These are phyloP conservation scores for Amiota minor DNA, from an alignment of 2,888 invertebrate species.

Conservation along the genomic window DNA sequence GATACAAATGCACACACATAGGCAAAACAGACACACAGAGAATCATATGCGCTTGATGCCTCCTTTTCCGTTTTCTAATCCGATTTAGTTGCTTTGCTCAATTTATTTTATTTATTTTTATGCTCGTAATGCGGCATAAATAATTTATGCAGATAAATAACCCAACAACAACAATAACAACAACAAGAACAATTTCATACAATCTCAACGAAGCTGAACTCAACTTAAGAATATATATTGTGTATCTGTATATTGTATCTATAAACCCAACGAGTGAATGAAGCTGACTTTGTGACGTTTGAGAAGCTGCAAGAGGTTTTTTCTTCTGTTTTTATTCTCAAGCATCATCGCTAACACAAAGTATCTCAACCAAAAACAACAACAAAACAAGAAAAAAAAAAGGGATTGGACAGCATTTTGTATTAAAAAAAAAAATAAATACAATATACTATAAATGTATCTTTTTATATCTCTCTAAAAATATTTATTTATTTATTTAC, in stretches of 20 bases:
- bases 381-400: conserved; percentile 6
- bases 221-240: background rate
- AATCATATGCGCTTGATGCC: background rate
- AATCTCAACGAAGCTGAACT: conserved; percentile 9
- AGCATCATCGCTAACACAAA: conserved; percentile 17
- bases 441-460: background rate
- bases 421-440: background rate
- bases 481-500: conserved; percentile 67
- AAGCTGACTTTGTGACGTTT: conserved; percentile 28
- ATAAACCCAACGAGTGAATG: conserved; percentile 2
- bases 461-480: conserved; percentile 59
- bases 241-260: background rate
- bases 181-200: conserved; percentile 26
- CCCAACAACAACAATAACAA: conserved; percentile 42
- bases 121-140: conserved; percentile 71
- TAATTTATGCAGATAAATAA: conserved; percentile 69
- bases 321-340: background rate
- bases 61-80: conserved; percentile 59
- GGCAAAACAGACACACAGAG: conserved; percentile 18
- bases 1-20: background rate
- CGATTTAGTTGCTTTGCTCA: conserved; percentile 63
- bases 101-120: conserved; percentile 68
- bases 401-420: conserved; percentile 24
- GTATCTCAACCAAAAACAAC: conserved; percentile 1
- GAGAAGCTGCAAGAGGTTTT: conserved; percentile 5